Evolutionary conservation across 1,140 invertebrate species (phyloP), one percentile per base, ranked within the genome.

Genomic region (Drosophila pseudoananassae): DNA sequence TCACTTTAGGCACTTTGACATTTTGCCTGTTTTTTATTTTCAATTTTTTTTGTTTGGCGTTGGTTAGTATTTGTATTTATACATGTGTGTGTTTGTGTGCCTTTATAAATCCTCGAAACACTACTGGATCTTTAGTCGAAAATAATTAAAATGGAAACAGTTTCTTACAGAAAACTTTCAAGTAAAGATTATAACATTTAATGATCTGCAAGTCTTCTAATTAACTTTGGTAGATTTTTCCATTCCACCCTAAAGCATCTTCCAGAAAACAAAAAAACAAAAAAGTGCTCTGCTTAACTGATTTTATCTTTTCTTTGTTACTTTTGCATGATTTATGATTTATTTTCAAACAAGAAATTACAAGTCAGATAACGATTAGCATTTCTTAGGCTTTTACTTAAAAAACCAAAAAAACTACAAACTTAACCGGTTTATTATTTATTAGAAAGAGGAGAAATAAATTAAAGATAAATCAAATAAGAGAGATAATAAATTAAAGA

Each of bases 241-340:
- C 25, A 66, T 31, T 46, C 33, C 58, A 33, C 20, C 38, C 47
- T 17, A 33, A 29, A 52, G 40, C 45, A 47, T 50, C 49, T 66
- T 36, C 15, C 40, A 43, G 3, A 40, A 40, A 33, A 36, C 0
- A 3, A 33, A 33, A 33, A 31, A 12, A 57, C 4, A 46, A 58
- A 64, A 63, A 66, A 69, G 33, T 69, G 65, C 50, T 47, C 65
- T 69, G 43, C 50, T 47, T 66, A 54, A 54, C 49, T 66, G 65
- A 50, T 65, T 54, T 23, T 20, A 68, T 68, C 51, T 69, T 31
- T 55, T 68, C 15, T 29, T 38, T 55, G 1, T 10, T 46, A 36
- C 40, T 69, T 69, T 68, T 69, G 65, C 65, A 69, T 69, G 65
- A 69, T 69, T 69, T 69, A 69, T 69, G 65, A 69, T 15, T 68